A percentile compares a stretch with the other conserved stretches of the same genome.
These are phyloP conservation scores for Laticauda colubrina DNA, from an alignment of 2,113 vertebrate species.

Conservation along the genomic window DNA sequence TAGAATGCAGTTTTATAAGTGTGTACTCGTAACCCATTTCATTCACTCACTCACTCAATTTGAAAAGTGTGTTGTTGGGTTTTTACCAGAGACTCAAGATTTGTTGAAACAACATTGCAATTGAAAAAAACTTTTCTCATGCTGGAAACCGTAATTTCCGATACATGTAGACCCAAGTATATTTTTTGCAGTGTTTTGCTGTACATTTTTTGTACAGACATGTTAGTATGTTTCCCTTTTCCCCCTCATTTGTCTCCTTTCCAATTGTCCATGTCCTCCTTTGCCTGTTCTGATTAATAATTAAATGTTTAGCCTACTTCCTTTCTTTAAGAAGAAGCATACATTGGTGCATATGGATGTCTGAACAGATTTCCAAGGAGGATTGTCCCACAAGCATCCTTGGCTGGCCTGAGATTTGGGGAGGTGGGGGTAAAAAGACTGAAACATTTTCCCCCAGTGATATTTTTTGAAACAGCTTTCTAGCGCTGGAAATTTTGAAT, in stretches of 20 bases:
- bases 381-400: neutral
- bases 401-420: neutral
- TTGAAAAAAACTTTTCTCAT: neutral
- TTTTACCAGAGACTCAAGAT: neutral
- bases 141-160: neutral
- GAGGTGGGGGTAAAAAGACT: neutral
- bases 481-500: neutral
- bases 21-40: neutral
- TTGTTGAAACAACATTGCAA: neutral
- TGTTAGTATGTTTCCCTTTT: neutral
- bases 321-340: neutral
- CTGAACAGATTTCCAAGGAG: neutral
- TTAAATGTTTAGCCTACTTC: neutral
- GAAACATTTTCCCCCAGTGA: neutral
- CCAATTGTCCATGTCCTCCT: neutral
- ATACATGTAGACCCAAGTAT: neutral
- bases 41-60: neutral
- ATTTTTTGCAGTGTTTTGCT: neutral
- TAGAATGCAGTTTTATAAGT: neutral
- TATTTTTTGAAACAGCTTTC: neutral
- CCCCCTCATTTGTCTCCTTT: neutral
- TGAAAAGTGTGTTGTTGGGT: neutral
- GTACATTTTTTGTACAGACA: neutral
- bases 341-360: neutral
- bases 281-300: neutral